These are phyloP conservation scores for Hylia prasina DNA, from an alignment of 2,113 vertebrate species.

Conservation along the genomic window DNA sequence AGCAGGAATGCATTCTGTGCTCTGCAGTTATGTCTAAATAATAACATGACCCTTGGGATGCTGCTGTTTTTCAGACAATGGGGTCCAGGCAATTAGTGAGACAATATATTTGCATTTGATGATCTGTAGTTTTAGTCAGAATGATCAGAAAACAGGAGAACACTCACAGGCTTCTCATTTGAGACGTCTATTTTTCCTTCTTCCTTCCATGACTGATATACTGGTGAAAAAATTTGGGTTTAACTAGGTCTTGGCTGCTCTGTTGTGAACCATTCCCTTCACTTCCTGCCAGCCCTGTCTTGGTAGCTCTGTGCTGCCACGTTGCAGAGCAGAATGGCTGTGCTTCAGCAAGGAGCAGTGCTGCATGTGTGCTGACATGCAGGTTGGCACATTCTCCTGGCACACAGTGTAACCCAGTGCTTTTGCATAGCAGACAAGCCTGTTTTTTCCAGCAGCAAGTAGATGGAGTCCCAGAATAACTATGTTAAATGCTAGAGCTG, in stretches of 20 bases:
- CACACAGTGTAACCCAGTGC: neutral
- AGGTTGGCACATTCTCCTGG: neutral
- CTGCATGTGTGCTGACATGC: neutral
- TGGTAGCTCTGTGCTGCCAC: neutral
- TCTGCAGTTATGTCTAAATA: neutral
- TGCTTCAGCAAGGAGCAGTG: neutral
- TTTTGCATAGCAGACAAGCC: neutral
- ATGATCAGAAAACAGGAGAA: neutral
- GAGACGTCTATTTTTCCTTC: neutral
- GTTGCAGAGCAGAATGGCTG: neutral
- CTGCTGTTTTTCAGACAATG: neutral
- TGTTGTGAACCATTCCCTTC: neutral
- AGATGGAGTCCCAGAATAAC: neutral
- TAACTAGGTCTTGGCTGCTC: neutral
- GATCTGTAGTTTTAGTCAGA: neutral
- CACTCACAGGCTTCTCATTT: neutral
- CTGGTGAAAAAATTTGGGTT: neutral
- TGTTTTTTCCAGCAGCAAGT: neutral
- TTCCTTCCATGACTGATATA: neutral
- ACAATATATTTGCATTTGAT: neutral
- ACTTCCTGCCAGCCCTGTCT: neutral
- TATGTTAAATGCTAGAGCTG: neutral
- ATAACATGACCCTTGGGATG: neutral
- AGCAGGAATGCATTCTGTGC: neutral
- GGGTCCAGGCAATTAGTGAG: neutral